Conservation (phyloP, 2,113 vertebrate species). For the Poeciliopsis occidentalis region DNA sequence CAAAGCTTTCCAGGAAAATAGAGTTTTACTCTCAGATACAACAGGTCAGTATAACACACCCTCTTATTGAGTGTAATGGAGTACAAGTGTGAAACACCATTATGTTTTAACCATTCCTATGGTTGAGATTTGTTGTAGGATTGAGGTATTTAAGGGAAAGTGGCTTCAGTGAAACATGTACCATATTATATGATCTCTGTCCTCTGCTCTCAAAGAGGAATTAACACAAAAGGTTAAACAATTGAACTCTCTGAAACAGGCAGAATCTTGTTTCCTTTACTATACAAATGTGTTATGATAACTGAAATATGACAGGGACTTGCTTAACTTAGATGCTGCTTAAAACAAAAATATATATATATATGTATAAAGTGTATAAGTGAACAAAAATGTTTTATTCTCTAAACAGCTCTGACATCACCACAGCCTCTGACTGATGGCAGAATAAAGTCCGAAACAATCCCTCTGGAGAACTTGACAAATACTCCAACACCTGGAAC, state of each 20-base stretch:
- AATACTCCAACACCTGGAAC: background rate
- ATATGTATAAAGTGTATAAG: background rate
- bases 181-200: background rate
- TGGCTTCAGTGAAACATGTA: background rate
- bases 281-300: background rate
- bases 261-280: background rate
- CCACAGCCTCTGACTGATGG: background rate
- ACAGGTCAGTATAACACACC: slow-evolving; percentile 25
- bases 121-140: background rate
- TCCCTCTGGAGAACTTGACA: rapidly evolving
- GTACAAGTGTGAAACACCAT: background rate
- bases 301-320: background rate
- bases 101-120: background rate
- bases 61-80: background rate
- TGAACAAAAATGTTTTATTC: background rate
- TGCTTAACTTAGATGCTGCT: background rate
- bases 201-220: too few species aligned
- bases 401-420: background rate
- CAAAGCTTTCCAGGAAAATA: rapidly evolving
- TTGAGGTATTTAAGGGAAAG: background rate
- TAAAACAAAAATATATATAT: too few species aligned
- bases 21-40: background rate
- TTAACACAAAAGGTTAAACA: background rate
- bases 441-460: background rate
- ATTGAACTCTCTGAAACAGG: background rate